phyloP scores from a whole-genome alignment of 2,888 invertebrate genomes.

The Callyntrura guangdongensis region DNA sequence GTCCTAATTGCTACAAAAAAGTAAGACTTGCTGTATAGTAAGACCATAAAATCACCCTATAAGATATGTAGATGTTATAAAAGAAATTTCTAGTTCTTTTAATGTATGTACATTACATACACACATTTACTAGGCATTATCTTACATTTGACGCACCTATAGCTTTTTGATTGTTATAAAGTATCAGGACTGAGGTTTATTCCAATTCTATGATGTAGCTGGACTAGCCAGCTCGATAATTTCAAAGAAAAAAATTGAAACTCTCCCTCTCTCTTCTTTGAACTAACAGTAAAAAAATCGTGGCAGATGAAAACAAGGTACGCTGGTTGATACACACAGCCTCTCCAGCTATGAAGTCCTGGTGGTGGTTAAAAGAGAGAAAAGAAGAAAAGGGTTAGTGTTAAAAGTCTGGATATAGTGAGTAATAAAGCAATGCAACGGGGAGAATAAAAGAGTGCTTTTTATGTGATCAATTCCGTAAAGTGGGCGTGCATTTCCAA shows the following conservation, averaged over 20 bases:
- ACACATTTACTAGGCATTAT: neutral
- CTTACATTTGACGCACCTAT: neutral
- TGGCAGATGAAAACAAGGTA: neutral
- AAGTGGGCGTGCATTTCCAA: constrained; percentile 82
- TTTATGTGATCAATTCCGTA: constrained; percentile 80
- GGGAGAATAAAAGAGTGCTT: constrained; percentile 57
- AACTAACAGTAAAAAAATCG: constrained; percentile 32
- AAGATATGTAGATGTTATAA: constrained; percentile 9
- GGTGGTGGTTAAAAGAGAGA: neutral
- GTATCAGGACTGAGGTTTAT: neutral
- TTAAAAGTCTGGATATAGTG: constrained; percentile 28
- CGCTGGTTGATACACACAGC: neutral
- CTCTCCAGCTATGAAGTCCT: neutral
- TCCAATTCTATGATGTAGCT: constrained; percentile 7
- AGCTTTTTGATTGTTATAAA: constrained; percentile 19
- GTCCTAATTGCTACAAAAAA: constrained; percentile 74
- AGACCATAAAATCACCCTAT: constrained; percentile 10
- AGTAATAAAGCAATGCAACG: constrained; percentile 47
- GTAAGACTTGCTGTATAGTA: neutral
- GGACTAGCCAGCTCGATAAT: constrained; percentile 21
- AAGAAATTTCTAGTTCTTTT: neutral
- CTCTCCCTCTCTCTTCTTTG: neutral
- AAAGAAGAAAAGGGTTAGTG: neutral
- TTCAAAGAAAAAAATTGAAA: neutral
- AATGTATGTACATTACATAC: neutral